These are phyloP conservation scores for Ornithoptera alexandrae DNA, from an alignment of 2,888 invertebrate species.

Conservation along the genomic window DNA sequence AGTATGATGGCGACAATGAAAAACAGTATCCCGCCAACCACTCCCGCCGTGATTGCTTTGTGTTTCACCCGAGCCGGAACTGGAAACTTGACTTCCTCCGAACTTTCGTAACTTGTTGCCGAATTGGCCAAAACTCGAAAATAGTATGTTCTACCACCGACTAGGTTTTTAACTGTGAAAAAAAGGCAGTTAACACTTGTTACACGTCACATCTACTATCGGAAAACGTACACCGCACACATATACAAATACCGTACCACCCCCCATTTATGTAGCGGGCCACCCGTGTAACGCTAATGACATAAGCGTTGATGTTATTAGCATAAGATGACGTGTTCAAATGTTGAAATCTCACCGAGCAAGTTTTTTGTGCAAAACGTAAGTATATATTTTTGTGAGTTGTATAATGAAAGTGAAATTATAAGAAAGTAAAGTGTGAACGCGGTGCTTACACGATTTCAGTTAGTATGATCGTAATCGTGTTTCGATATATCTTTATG, in stretches of 20 bases:
- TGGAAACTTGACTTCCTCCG: constrained; percentile 92
- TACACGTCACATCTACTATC: background rate
- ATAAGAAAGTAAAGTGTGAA: background rate
- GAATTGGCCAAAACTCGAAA: constrained; percentile 95
- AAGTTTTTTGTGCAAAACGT: constrained; percentile 20
- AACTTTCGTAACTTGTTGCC: constrained; percentile 90
- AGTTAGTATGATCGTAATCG: background rate
- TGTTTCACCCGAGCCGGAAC: constrained; percentile 95
- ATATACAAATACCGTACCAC: background rate
- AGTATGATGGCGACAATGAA: constrained; percentile 98
- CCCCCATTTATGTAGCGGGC: constrained; percentile 2
- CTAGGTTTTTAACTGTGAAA: constrained; percentile 90
- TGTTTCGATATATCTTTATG: background rate
- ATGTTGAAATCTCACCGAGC: constrained; percentile 9
- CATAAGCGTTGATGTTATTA: constrained; percentile 31
- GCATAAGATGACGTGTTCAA: constrained; percentile 26
- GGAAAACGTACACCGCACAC: background rate
- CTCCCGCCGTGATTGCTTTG: constrained; percentile 97
- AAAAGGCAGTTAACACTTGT: constrained; percentile 39
- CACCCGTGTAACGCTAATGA: constrained; percentile 16
- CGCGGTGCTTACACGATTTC: background rate
- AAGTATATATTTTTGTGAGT: background rate
- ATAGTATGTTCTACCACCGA: constrained; percentile 94
- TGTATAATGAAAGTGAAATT: constrained; percentile 3
- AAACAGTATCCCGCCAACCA: constrained; percentile 97